Base-by-base conservation (phyloP, 1,140 invertebrate genomes). In the Dolichoris vasculosae region DNA sequence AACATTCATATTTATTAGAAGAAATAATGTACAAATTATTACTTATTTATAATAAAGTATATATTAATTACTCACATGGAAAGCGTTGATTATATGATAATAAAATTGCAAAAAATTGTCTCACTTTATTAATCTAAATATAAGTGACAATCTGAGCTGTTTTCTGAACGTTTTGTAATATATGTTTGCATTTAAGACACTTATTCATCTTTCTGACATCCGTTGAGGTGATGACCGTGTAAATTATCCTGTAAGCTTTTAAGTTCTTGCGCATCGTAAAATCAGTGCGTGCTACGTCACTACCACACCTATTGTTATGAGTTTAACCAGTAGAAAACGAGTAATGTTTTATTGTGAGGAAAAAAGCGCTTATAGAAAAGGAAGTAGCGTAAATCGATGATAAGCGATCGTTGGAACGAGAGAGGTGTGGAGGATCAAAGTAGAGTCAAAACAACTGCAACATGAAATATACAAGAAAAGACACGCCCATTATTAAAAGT, bases 181-280 rank as follows among this genome's bases (percentile, higher is more conserved):
- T 40, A 20, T 38, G 69, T 73, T 43, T 38, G n/a, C 32, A 69
- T n/a, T 26, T 67, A 35, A 35, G 15, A 2, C 30, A 38, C 67
- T 46, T 48, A 7, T 48, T 75, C 26, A 46, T 3, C 26, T 55
- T 51, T 1, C 13, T 35, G n/a, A 77, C 30, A 77, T 77, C 23
- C 6, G 46, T 6, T 55, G n/a, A 55, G 75, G 13, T 30, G 69
- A 23, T 69, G 23, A 6, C 38, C 23, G 8, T 2, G 82, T 78
- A 87, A 89, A 92, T 92, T 91, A 92, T 92, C 89, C 88, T 90
- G n/a, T 87, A 89, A 88, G 89, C 91, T 91, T 92, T 92, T 91
- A 92, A 64, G 88, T 86, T 77, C 82, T 87, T 89, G 78, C 86
- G 90, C 88, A 88, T 87, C 89, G 89, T 92, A 89, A 92, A 93